These are phyloP conservation scores for Dicyrtomina minuta DNA, from an alignment of 2,888 invertebrate genomes.

Conservation along the genomic window DNA sequence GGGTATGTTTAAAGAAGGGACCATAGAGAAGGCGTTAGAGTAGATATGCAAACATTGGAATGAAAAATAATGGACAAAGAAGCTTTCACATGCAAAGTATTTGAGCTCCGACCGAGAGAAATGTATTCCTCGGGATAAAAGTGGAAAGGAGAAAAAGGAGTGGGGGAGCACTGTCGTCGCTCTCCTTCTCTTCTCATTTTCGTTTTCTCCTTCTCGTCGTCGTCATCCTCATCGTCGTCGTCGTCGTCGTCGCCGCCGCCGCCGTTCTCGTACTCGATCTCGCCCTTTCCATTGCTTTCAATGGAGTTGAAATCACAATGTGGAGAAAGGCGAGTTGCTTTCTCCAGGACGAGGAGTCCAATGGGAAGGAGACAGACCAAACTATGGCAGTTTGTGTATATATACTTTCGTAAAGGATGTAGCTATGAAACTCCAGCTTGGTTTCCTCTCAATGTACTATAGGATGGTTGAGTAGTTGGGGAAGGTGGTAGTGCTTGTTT, in stretches of 20 bases:
- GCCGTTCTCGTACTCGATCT: too few species aligned
- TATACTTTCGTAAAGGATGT: too few species aligned
- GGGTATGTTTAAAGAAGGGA: constrained; percentile 6
- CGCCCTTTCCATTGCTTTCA: too few species aligned
- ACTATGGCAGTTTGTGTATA: neutral
- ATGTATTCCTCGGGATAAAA: constrained; percentile 10
- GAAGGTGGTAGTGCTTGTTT: neutral
- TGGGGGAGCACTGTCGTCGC: neutral
- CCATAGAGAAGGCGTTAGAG: neutral
- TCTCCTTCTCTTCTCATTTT: too few species aligned
- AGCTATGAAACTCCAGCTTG: too few species aligned
- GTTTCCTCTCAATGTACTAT: too few species aligned
- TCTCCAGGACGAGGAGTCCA: too few species aligned
- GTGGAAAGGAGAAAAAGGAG: neutral
- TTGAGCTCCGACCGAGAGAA: constrained; percentile 11
- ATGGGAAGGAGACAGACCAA: too few species aligned
- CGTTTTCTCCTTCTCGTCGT: too few species aligned
- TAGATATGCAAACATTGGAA: constrained; percentile 21
- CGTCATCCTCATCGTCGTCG: too few species aligned
- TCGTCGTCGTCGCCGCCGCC: neutral
- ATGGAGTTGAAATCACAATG: neutral
- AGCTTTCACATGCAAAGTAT: constrained; percentile 14
- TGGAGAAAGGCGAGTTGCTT: neutral
- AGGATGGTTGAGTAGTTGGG: too few species aligned
- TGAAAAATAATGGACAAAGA: constrained; percentile 29